phyloP scores from a whole-genome alignment of 2,888 invertebrate species.

The Drosophila nigricruria region DNA sequence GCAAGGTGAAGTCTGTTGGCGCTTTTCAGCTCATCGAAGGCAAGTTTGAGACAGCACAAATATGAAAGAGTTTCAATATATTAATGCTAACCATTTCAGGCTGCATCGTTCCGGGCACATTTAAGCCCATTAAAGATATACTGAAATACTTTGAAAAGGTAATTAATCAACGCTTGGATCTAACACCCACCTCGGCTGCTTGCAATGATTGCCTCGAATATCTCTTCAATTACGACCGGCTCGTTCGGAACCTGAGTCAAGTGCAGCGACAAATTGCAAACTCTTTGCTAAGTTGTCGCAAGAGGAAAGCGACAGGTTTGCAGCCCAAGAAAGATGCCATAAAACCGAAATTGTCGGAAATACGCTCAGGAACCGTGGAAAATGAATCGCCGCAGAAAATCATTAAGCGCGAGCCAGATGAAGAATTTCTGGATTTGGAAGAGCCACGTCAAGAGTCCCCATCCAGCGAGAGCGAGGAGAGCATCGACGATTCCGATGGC shows the following conservation, averaged over 20 bases:
- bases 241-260: conserved; percentile 69
- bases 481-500: conserved; percentile 52
- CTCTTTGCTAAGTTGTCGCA: conserved; percentile 60
- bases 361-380: conserved; percentile 8
- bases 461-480: conserved; percentile 58
- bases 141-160: conserved; percentile 68
- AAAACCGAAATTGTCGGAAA: conserved; percentile 34
- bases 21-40: conserved; percentile 59
- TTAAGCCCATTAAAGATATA: conserved; percentile 69
- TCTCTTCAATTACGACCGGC: conserved; percentile 67
- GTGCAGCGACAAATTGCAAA: conserved; percentile 70
- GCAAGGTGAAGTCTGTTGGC: conserved; percentile 67
- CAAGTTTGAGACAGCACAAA: neutral
- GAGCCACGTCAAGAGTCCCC: conserved; percentile 35
- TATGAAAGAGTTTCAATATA: neutral
- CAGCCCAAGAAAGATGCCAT: conserved; percentile 28
- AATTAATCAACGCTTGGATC: conserved; percentile 63
- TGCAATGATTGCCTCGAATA: conserved; percentile 71
- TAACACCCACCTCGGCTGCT: conserved; percentile 61
- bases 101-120: conserved; percentile 68
- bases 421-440: conserved; percentile 26
- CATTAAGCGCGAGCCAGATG: conserved; percentile 13
- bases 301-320: conserved; percentile 28
- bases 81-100: conserved; percentile 44
- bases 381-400: conserved; percentile 3